phyloP scores from a whole-genome alignment of 2,888 invertebrate genomes.

The Zygogramma bicolorata region DNA sequence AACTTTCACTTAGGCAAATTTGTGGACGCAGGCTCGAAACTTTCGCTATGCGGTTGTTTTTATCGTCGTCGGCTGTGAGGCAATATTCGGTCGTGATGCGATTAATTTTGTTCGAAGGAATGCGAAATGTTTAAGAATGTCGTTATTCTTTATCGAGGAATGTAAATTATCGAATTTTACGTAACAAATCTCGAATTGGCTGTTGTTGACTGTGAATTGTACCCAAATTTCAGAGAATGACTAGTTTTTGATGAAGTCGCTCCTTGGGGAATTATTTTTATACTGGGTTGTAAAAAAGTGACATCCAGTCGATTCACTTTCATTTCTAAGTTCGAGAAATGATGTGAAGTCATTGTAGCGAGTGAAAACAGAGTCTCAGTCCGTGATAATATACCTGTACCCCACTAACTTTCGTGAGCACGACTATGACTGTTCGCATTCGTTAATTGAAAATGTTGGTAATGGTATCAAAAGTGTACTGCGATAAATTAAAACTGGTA shows the following conservation, averaged over 20 bases:
- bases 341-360: too few species aligned
- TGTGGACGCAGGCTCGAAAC: slow-evolving; percentile 37
- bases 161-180: not conserved
- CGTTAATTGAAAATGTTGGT: slow-evolving; percentile 5
- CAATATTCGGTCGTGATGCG: slow-evolving; percentile 36
- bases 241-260: too few species aligned
- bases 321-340: too few species aligned
- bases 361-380: too few species aligned
- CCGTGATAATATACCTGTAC: not conserved
- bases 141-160: not conserved
- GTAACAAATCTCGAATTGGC: not conserved
- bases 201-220: too few species aligned
- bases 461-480: slow-evolving; percentile 22
- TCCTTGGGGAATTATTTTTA: too few species aligned
- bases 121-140: not conserved
- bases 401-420: not conserved
- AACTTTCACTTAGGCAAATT: slow-evolving; percentile 39
- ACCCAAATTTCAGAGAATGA: too few species aligned
- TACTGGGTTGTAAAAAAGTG: too few species aligned
- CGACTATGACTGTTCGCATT: not conserved
- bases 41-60: slow-evolving; percentile 36
- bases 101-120: not conserved
- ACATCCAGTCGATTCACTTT: too few species aligned
- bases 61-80: slow-evolving; percentile 35
- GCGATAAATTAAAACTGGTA: slow-evolving; percentile 30